phyloP scores from a whole-genome alignment of 1,140 invertebrate species.

The Dryas iulia region DNA sequence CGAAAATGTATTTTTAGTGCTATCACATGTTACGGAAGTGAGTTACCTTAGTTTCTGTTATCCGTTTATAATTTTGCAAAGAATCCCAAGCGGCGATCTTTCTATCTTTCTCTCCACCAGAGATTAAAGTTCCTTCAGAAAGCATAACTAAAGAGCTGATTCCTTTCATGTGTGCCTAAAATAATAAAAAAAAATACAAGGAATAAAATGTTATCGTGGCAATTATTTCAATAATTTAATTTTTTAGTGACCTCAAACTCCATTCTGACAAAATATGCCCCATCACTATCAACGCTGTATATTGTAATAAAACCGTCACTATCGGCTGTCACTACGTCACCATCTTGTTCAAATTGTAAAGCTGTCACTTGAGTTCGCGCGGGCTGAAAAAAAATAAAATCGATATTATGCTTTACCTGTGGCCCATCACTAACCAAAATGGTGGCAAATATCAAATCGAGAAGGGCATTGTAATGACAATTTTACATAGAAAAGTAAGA shows the following conservation, averaged over 20 bases:
- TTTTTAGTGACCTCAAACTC: constrained; percentile 86
- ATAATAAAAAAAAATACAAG: constrained; percentile 18
- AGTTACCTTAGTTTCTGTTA: constrained; percentile 90
- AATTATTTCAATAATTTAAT: constrained; percentile 1
- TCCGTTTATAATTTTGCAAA: constrained; percentile 93
- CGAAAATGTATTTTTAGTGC: neutral
- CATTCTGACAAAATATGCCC: constrained; percentile 92
- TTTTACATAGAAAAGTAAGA: no score
- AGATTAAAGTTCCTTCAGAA: constrained; percentile 93
- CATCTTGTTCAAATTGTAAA: constrained; percentile 95
- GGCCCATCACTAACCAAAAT: neutral
- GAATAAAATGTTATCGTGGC: neutral
- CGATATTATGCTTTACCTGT: no score
- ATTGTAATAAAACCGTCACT: constrained; percentile 96
- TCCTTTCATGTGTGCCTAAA: constrained; percentile 89
- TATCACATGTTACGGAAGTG: neutral
- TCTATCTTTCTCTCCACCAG: constrained; percentile 93
- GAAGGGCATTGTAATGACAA: neutral
- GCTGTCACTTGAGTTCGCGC: constrained; percentile 90
- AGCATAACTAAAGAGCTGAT: constrained; percentile 93
- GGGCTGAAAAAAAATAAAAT: constrained; percentile 84
- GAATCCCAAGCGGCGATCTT: constrained; percentile 96
- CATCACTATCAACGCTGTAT: constrained; percentile 93
- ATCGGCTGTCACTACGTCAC: constrained; percentile 96
- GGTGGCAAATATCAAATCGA: neutral